Evolutionary conservation across 2,888 invertebrate genomes (phyloP), one percentile per base, ranked within the genome.

Genomic region (Hybos culiciformis): DNA sequence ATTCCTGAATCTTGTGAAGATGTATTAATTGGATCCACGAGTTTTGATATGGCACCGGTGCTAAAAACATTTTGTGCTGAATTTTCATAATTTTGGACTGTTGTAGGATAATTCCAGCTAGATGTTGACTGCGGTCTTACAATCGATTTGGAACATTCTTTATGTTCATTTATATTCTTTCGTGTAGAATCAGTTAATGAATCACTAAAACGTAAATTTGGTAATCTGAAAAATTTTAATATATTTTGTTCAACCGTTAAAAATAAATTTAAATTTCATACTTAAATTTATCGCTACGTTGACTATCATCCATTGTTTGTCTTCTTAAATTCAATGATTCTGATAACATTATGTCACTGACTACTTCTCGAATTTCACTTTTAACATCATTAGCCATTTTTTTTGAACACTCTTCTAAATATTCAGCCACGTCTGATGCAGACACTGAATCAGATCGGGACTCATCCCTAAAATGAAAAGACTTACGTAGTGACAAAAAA

Each of bases 361-460:
- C 78, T 64, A 79, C 77, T 59, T 80, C 81, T 38, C 81, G 71
- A 48, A 82, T 82, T 60, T 83, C 83, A 5, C 78, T 78, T 59
- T 82, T 84, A 17, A 84, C 79, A 66, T 83, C 82, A 41, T 80
- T 80, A 8, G 82, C 80, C 78, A 83, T 82, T 59, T 82, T 79
- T 56, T 74, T 77, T 1, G 83, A 82, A 58, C 81, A 78, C 49
- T 82, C 83, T 72, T 82, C 80, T 38, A 84, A 63, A 60, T 83
- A 83, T 57, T 82, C 80, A 0, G 83, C 81, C 36, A 83, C 80
- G 56, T 83, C 80, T 57, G 77, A 76, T 2, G 82, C 79, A 29
- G 80, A 80, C 44, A 80, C 78, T 1, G 82, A 81, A 61, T 80
- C 79, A 51, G 72, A 77, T 49, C 75, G 70, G 34, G 69, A 72